phyloP scores from a whole-genome alignment of 23 tunicate genomes.

The Pegea sp. region DNA sequence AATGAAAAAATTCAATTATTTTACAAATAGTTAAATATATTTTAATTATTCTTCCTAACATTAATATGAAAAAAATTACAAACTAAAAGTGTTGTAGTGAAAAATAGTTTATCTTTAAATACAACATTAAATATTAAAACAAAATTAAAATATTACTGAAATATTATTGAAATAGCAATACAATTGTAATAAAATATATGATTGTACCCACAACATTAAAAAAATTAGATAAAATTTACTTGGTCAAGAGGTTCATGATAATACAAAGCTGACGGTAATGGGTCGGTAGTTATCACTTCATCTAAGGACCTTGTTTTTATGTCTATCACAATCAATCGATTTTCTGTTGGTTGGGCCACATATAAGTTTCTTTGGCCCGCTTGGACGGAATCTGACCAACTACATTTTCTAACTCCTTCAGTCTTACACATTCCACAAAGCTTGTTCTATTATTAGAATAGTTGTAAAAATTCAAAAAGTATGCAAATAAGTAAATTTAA shows the following conservation, averaged over 20 bases:
- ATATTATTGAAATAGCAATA: background rate
- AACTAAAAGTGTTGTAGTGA: too few relatives aligned
- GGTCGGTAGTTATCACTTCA: constrained; percentile 55
- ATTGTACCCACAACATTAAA: background rate
- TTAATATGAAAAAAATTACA: too few relatives aligned
- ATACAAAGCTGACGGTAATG: constrained; percentile 18
- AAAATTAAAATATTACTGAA: background rate
- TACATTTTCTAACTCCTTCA: constrained; percentile 26
- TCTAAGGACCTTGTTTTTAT: constrained; percentile 16
- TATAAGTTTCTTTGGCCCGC: constrained; percentile 37
- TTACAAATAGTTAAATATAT: too few relatives aligned
- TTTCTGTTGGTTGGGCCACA: constrained; percentile 42
- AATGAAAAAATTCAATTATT: too few relatives aligned
- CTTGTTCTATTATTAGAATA: constrained; percentile 61
- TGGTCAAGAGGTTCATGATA: constrained; percentile 41
- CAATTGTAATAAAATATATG: background rate
- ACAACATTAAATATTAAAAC: background rate
- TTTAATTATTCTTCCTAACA: too few relatives aligned
- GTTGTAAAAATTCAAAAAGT: too few relatives aligned
- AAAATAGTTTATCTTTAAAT: too few relatives aligned
- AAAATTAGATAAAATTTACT: constrained; percentile 10
- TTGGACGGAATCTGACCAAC: constrained; percentile 34
- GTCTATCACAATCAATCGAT: constrained; percentile 41
- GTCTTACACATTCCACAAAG: constrained; percentile 13
- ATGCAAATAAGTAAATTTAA: too few relatives aligned